Percentiles rank a stretch among this genome's conserved stretches.
phyloP scores from a whole-genome alignment of 2,888 invertebrate species.

The Drosophila pseudotakahashii region DNA sequence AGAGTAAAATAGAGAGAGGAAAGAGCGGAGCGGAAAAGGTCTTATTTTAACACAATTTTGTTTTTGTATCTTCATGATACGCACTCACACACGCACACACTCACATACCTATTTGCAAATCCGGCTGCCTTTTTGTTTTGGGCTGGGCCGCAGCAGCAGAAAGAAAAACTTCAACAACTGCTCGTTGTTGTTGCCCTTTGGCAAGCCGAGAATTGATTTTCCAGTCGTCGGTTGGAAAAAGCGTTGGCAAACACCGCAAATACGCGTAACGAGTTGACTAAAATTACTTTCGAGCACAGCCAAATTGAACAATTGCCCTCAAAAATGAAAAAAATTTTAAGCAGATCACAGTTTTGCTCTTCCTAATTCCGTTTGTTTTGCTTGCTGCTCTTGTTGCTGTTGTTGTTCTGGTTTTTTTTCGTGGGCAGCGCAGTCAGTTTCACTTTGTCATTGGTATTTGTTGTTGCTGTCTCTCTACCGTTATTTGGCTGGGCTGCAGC shows the following conservation, averaged over 20 bases:
- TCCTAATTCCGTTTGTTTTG: slow-evolving; percentile 38
- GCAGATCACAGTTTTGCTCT: slow-evolving; percentile 69
- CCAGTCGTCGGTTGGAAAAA: slow-evolving; percentile 66
- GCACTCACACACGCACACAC: slow-evolving; percentile 34
- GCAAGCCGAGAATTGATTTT: slow-evolving; percentile 78
- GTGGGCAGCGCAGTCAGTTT: slow-evolving; percentile 60
- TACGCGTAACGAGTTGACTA: slow-evolving; percentile 65
- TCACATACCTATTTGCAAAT: slow-evolving; percentile 73
- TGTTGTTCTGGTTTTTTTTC: slow-evolving; percentile 48
- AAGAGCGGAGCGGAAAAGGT: slow-evolving; percentile 38
- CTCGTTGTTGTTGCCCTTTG: slow-evolving; percentile 62
- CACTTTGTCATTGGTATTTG: slow-evolving; percentile 72
- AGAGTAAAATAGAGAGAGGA: neutral
- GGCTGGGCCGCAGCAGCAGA: slow-evolving; percentile 62
- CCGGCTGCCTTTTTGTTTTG: slow-evolving; percentile 74
- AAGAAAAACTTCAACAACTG: slow-evolving; percentile 62
- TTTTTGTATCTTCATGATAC: slow-evolving; percentile 37
- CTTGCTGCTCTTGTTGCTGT: slow-evolving; percentile 16
- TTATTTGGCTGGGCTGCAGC: slow-evolving; percentile 68
- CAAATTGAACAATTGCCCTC: slow-evolving; percentile 71
- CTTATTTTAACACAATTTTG: slow-evolving; percentile 63
- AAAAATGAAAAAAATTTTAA: slow-evolving; percentile 1
- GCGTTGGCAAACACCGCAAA: slow-evolving; percentile 60
- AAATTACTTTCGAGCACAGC: slow-evolving; percentile 68
- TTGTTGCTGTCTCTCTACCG: slow-evolving; percentile 65